phyloP scores from a whole-genome alignment of 1,140 invertebrate species.

The Neodiprion virginianus region DNA sequence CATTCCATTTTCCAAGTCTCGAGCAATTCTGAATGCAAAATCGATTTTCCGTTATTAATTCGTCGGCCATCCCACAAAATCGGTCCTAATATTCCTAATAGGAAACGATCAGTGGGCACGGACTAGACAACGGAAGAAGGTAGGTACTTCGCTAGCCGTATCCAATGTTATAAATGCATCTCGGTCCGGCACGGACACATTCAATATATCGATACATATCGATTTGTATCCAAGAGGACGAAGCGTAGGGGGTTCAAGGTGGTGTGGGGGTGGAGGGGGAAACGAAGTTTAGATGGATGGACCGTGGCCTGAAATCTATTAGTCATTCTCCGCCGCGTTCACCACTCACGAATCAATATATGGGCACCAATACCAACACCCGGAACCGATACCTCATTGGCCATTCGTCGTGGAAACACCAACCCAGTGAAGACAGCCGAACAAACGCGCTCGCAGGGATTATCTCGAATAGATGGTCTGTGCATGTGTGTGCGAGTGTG shows the following conservation, averaged over 20 bases:
- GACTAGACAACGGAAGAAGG: slow-evolving; percentile 34
- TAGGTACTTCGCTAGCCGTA: slow-evolving; percentile 37
- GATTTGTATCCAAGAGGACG: slow-evolving; percentile 43
- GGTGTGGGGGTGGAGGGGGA: no score
- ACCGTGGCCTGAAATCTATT: slow-evolving; percentile 53
- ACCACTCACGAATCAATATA: neutral
- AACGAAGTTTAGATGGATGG: slow-evolving; percentile 45
- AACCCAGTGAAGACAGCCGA: slow-evolving; percentile 42
- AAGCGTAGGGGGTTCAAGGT: no score
- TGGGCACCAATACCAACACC: slow-evolving; percentile 34
- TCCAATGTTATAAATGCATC: slow-evolving; percentile 15
- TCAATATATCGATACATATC: slow-evolving; percentile 25
- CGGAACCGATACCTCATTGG: slow-evolving; percentile 27
- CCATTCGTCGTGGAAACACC: slow-evolving; percentile 43
- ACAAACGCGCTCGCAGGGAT: no score
- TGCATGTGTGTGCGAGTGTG: no score
- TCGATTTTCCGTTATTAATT: no score
- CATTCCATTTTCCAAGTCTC: no score
- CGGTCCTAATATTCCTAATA: no score
- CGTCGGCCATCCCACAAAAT: no score
- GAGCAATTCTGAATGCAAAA: no score
- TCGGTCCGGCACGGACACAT: slow-evolving; percentile 29
- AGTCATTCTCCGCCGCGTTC: slow-evolving; percentile 42
- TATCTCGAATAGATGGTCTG: no score
- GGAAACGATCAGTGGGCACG: slow-evolving; percentile 37